Percentiles rank a stretch among this genome's conserved stretches.
These are phyloP conservation scores for Suillia variegata DNA, from an alignment of 2,888 invertebrate genomes.

Conservation along the genomic window DNA sequence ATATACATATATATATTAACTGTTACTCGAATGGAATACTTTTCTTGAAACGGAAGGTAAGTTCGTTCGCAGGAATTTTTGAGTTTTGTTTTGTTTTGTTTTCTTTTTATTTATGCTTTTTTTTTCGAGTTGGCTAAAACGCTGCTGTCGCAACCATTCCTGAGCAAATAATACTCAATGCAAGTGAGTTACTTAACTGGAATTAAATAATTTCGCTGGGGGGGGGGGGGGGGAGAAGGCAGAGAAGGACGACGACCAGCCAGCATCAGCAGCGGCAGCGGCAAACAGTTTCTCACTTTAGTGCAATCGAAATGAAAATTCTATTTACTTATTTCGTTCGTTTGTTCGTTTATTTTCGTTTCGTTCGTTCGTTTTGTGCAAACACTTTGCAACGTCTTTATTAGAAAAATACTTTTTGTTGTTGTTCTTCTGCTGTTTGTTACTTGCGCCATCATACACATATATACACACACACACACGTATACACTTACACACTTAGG, in stretches of 20 bases:
- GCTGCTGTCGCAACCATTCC: not conserved
- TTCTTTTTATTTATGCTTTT: too few species aligned
- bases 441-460: not conserved
- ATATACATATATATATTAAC: too few species aligned
- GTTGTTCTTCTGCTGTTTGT: not conserved
- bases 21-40: too few species aligned
- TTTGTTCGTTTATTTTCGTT: too few species aligned
- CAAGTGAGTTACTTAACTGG: slow-evolving; percentile 3
- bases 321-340: not conserved
- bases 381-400: slow-evolving; percentile 22
- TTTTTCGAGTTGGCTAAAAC: too few species aligned
- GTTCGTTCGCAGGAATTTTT: not conserved
- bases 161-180: not conserved
- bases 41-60: not conserved
- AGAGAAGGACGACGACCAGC: too few species aligned
- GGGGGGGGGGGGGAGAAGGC: too few species aligned
- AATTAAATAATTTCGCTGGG: not conserved
- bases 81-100: too few species aligned
- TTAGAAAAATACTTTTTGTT: slow-evolving; percentile 10
- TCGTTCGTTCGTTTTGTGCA: slow-evolving; percentile 3
- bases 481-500: slow-evolving; percentile 1
- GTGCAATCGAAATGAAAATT: not conserved
- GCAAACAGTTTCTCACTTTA: too few species aligned
- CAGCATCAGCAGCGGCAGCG: too few species aligned
- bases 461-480: not conserved